A percentile compares a stretch with the other conserved stretches of the same genome.
phyloP scores from a whole-genome alignment of 2,113 vertebrate species.

The Toxotes jaculatrix region DNA sequence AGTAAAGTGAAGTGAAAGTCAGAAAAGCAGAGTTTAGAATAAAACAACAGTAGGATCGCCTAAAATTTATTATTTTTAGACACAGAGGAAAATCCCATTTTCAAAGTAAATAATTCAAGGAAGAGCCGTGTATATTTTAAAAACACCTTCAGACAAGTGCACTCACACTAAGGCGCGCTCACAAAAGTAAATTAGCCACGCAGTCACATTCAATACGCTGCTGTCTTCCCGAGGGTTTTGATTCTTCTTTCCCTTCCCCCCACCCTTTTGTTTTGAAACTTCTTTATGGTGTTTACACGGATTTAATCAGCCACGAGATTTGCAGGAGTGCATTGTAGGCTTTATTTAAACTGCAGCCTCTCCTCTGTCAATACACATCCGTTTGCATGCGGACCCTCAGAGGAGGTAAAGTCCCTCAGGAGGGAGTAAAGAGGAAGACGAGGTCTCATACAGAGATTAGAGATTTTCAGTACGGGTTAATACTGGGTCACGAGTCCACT shows the following conservation, averaged over 20 bases:
- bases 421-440: constrained; percentile 39
- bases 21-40: not conserved
- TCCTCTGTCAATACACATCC: constrained; percentile 68
- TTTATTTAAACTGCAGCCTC: constrained; percentile 69
- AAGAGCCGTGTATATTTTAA: not conserved
- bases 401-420: constrained; percentile 42
- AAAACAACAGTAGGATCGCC: not conserved
- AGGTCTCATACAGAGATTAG: constrained; percentile 50
- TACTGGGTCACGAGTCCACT: constrained; percentile 51
- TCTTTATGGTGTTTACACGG: constrained; percentile 75
- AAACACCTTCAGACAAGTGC: constrained; percentile 19
- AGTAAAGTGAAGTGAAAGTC: not conserved
- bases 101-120: constrained; percentile 26
- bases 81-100: constrained; percentile 6
- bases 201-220: constrained; percentile 27
- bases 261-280: constrained; percentile 68
- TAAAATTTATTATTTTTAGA: constrained; percentile 1
- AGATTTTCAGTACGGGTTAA: constrained; percentile 54
- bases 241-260: constrained; percentile 31
- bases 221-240: not conserved
- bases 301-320: constrained; percentile 74
- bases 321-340: constrained; percentile 65
- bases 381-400: constrained; percentile 49
- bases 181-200: constrained; percentile 50
- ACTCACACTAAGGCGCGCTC: not conserved